phyloP scores from a whole-genome alignment of 2,888 invertebrate species.

The Leptinotarsa tumamoca region DNA sequence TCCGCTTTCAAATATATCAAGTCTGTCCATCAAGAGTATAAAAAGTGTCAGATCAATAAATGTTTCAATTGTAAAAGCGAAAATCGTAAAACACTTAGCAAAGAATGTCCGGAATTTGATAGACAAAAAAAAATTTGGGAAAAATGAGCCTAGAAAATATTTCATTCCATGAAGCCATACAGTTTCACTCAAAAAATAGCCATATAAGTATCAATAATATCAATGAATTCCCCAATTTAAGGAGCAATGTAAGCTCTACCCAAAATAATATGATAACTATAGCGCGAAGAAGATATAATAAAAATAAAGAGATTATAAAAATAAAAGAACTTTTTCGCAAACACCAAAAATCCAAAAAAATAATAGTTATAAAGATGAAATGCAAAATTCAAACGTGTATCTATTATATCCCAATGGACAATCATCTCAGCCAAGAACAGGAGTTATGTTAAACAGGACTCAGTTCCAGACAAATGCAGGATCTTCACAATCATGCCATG shows the following conservation, averaged over 20 bases:
- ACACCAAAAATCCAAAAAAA: background rate
- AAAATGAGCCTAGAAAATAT: constrained; percentile 27
- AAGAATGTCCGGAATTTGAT: background rate
- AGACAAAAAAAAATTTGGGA: constrained; percentile 24
- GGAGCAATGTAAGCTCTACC: background rate
- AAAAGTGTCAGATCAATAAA: background rate
- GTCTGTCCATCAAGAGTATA: background rate
- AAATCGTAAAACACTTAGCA: background rate
- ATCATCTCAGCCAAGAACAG: too few relatives aligned
- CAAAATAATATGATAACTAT: background rate
- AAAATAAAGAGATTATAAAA: too few relatives aligned
- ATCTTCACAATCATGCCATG: too few relatives aligned
- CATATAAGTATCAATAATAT: background rate
- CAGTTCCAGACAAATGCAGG: too few relatives aligned
- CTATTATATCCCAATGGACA: too few relatives aligned
- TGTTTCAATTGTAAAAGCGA: background rate
- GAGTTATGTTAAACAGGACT: too few relatives aligned
- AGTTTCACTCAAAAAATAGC: constrained; percentile 6
- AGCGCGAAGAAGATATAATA: background rate
- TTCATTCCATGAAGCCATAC: constrained; percentile 23
- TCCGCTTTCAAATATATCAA: too few relatives aligned
- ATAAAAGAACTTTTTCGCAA: background rate
- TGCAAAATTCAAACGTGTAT: too few relatives aligned
- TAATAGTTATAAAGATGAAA: background rate
- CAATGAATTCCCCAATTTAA: background rate